A percentile compares a stretch with the other conserved stretches of the same genome.
Conservation (phyloP, 2,797 vertebrate species). For the Lacerta viridis region DNA sequence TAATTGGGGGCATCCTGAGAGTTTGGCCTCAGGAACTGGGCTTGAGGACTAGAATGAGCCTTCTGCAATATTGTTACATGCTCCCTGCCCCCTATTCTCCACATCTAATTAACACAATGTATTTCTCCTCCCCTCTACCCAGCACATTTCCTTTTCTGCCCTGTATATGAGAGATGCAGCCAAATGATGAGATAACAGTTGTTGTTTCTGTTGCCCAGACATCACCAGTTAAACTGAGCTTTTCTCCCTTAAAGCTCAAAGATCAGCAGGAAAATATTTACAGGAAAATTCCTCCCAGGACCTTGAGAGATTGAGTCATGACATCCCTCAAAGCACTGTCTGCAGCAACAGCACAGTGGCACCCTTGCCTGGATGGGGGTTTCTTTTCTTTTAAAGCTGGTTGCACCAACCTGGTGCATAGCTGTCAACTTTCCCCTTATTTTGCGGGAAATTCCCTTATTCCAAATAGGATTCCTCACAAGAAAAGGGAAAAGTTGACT, state of each 20-base stretch:
- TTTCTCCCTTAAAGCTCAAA: constrained; percentile 3
- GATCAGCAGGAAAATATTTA: not conserved
- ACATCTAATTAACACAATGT: constrained; percentile 10
- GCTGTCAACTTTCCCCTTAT: no score
- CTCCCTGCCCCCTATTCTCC: not conserved
- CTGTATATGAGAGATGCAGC: not conserved
- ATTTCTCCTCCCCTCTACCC: not conserved
- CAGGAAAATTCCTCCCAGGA: not conserved
- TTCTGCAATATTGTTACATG: not conserved
- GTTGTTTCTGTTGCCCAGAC: not conserved
- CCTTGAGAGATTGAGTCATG: not conserved
- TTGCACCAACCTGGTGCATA: no score
- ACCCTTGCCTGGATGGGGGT: not conserved
- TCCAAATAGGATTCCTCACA: no score
- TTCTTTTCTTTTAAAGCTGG: no score
- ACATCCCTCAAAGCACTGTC: not conserved
- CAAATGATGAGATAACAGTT: not conserved
- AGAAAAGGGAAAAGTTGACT: no score
- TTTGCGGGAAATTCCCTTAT: no score
- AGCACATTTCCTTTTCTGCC: not conserved
- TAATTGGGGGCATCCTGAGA: not conserved
- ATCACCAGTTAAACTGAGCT: not conserved
- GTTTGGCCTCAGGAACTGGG: not conserved
- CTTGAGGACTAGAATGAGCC: not conserved
- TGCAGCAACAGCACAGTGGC: not conserved